Base-by-base conservation (phyloP, 1,140 invertebrate genomes). In the Vollenhovia emeryi region DNA sequence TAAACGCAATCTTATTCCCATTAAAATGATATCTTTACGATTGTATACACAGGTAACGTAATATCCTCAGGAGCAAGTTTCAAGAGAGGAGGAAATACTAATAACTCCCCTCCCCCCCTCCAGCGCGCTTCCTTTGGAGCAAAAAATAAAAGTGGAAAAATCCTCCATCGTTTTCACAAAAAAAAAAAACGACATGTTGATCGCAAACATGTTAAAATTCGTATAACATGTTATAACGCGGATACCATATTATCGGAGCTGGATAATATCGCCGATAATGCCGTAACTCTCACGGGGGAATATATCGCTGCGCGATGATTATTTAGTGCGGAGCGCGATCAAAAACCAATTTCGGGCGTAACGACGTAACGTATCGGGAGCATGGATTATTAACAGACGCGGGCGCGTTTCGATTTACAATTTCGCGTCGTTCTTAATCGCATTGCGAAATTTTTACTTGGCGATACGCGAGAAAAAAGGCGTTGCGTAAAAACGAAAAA, bases 241-340 rank as follows among this genome's bases (percentile, higher is more conserved):
- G 50, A 82, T 73, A 73, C 68, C 66, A 52, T 82, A 82, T 82
- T 82, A 82, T 73, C 52, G 66, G 50, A 33, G 66, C 78, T 71
- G 66, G 66, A 82, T 82, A 82, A 82, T 82, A 82, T 82, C 78
- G 66, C 52, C 78, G 78, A 82, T 82, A 82, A 82, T 82, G 66
- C 78, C 78, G 78, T 82, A 82, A 82, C 78, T 82, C 78, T 82
- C 78, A 24, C 66, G 66, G 78, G n/a, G 78, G 60, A 73, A 82
- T 71, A 52, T 80, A 82, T 73, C 78, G 66, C 50, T 68, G 50
- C 78, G 50, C 78, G 78, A 71, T 71, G 78, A 71, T 82, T 82
- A 82, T 82, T 82, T 82, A 82, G 78, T 40, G 52, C 36, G n/a
- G 78, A 57, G 66, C 50, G 66, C 78, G 78, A 82, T 82, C 78